Evolutionary conservation across 2,888 invertebrate species (phyloP).

Genomic region (Encarsia formosa): DNA sequence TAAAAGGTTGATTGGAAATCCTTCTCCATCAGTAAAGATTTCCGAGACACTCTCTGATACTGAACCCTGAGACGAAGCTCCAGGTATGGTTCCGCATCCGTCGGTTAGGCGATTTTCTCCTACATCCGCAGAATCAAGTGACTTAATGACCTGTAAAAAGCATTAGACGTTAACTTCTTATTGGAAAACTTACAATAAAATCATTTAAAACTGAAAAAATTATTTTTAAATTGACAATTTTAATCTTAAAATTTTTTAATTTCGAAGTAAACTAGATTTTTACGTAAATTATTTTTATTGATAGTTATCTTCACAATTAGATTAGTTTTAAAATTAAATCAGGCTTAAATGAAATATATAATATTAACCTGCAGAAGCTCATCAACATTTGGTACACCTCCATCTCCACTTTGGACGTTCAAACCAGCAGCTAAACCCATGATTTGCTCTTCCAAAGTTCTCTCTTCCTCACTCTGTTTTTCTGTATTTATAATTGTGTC

Average conservation of each 20-base stretch:
- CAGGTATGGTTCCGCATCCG: conserved; percentile 21
- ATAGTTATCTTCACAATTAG: no score
- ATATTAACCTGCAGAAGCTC: conserved; percentile 62
- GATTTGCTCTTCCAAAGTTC: conserved; percentile 39
- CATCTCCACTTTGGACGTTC: conserved; percentile 54
- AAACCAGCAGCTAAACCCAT: conserved; percentile 40
- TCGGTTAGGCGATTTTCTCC: conserved; percentile 18
- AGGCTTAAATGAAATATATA: neutral
- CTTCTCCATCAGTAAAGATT: conserved; percentile 45
- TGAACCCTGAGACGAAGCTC: conserved; percentile 14
- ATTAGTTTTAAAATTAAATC: neutral
- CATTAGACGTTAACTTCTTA: no score
- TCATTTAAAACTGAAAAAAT: no score
- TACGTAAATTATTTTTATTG: no score
- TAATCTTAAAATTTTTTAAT: no score
- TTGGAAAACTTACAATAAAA: no score
- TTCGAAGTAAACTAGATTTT: no score
- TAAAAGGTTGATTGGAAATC: conserved; percentile 45
- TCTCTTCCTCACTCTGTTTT: conserved; percentile 22
- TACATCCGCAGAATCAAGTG: conserved; percentile 58
- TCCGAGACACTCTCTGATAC: conserved; percentile 35
- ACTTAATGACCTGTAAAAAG: conserved; percentile 66
- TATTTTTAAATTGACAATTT: no score
- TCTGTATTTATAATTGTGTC: conserved; percentile 32
- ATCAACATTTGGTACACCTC: conserved; percentile 41